Percentiles rank a stretch among this genome's conserved stretches.
Evolutionary conservation across 2,113 vertebrate species (phyloP).

Genomic region (Caranx melampygus): DNA sequence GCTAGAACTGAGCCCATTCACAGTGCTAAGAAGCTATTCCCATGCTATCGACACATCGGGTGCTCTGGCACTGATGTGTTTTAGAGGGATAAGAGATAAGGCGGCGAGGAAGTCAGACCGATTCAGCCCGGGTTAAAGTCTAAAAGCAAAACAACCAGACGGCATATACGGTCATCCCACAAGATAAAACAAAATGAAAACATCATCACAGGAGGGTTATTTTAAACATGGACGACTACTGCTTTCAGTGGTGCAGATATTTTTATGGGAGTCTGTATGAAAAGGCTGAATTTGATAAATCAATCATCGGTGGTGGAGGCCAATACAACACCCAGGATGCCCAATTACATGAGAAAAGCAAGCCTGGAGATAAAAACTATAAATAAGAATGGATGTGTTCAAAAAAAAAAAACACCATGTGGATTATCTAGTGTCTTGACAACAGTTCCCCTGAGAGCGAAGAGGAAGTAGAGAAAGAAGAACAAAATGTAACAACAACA

Average conservation of each 20-base stretch:
- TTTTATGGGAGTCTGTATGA: background rate
- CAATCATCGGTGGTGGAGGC: background rate
- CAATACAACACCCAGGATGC: background rate
- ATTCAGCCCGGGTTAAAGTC: conserved; percentile 27
- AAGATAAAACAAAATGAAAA: background rate
- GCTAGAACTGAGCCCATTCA: conserved; percentile 46
- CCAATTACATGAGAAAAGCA: background rate
- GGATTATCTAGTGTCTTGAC: too few relatives aligned
- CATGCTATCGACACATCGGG: conserved; percentile 50
- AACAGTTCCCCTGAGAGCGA: background rate
- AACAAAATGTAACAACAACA: too few relatives aligned
- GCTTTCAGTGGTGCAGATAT: background rate
- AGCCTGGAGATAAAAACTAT: background rate
- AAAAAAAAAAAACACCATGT: background rate
- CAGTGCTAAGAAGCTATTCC: conserved; percentile 36
- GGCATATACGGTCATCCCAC: background rate
- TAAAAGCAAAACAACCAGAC: conserved; percentile 11
- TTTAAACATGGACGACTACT: background rate
- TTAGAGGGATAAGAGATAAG: conserved; percentile 41
- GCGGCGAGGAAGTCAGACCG: background rate
- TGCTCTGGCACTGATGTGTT: conserved; percentile 37
- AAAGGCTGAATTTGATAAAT: background rate
- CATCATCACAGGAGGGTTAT: conserved; percentile 17
- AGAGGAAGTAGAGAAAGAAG: too few relatives aligned
- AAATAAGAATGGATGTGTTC: background rate